Percentiles rank a stretch among this genome's conserved stretches.
These are phyloP conservation scores for Drosophila stalkeri DNA, from an alignment of 2,888 invertebrate genomes.

Conservation along the genomic window DNA sequence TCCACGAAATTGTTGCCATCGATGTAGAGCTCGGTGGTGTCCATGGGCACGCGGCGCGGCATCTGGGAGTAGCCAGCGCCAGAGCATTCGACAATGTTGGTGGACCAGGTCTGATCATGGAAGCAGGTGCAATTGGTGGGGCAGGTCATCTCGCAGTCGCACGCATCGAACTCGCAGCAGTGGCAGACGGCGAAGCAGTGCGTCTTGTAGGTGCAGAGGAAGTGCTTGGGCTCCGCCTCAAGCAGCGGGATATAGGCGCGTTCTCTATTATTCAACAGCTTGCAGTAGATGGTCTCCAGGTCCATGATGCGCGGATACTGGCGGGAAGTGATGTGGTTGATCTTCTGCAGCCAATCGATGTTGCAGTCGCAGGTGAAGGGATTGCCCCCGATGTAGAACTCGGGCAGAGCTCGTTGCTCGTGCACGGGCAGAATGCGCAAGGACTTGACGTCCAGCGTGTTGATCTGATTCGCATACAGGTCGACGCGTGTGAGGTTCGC, in stretches of 20 bases:
- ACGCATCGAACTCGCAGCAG: constrained; percentile 98
- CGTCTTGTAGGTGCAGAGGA: constrained; percentile 95
- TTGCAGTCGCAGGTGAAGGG: constrained; percentile 98
- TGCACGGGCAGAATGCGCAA: constrained; percentile 92
- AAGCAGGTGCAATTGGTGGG: constrained; percentile 97
- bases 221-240: constrained; percentile 94
- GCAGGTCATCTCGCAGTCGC: constrained; percentile 99
- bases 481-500: constrained; percentile 95
- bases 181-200: constrained; percentile 97
- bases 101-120: constrained; percentile 96
- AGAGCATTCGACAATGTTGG: constrained; percentile 96
- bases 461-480: constrained; percentile 96
- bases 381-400: constrained; percentile 97
- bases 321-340: constrained; percentile 93
- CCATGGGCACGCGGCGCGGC: constrained; percentile 96
- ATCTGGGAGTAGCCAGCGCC: constrained; percentile 92
- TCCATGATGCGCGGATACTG: constrained; percentile 97
- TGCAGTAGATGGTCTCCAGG: constrained; percentile 94
- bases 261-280: constrained; percentile 93
- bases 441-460: constrained; percentile 95
- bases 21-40: constrained; percentile 96
- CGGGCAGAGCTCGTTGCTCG: constrained; percentile 91
- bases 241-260: constrained; percentile 93
- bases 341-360: constrained; percentile 97
- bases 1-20: constrained; percentile 96